Percentiles rank a stretch among this genome's conserved stretches.
These are phyloP conservation scores for Sesia bembeciformis DNA, from an alignment of 2,888 invertebrate genomes.

Conservation along the genomic window DNA sequence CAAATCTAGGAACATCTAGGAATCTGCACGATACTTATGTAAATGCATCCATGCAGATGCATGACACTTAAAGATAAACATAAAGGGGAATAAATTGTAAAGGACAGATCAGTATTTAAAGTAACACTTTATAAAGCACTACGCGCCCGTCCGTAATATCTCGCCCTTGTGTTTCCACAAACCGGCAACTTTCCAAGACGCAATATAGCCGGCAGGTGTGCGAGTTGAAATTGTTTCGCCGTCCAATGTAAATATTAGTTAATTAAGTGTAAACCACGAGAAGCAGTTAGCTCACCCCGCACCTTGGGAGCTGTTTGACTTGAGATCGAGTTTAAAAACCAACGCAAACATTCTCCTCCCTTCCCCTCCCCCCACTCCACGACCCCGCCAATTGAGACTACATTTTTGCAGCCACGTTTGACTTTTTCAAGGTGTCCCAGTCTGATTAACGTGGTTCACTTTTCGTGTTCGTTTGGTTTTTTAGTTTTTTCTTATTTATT, in stretches of 20 bases:
- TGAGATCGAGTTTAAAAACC: slow-evolving; percentile 30
- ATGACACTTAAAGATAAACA: no score
- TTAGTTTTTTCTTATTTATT: background rate
- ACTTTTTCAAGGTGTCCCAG: background rate
- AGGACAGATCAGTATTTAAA: no score
- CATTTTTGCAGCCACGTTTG: slow-evolving; percentile 2
- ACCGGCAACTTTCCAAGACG: slow-evolving; percentile 38
- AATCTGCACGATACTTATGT: no score
- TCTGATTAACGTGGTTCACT: background rate
- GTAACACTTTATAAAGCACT: no score
- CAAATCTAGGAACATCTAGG: no score
- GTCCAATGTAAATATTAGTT: slow-evolving; percentile 69
- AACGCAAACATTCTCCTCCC: slow-evolving; percentile 9
- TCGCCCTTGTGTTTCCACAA: slow-evolving; percentile 20
- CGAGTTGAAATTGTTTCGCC: slow-evolving; percentile 53
- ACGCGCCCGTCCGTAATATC: slow-evolving; percentile 6
- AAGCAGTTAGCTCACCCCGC: slow-evolving; percentile 25
- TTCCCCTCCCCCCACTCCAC: background rate
- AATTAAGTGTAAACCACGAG: slow-evolving; percentile 65
- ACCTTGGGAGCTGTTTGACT: slow-evolving; percentile 27
- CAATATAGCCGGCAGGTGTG: slow-evolving; percentile 50
- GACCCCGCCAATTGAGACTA: slow-evolving; percentile 3
- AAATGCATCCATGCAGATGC: no score
- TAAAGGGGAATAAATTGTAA: no score
- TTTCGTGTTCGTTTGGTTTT: slow-evolving; percentile 1